phyloP scores from a whole-genome alignment of 1,140 invertebrate species.

The Platyscapa corneri region DNA sequence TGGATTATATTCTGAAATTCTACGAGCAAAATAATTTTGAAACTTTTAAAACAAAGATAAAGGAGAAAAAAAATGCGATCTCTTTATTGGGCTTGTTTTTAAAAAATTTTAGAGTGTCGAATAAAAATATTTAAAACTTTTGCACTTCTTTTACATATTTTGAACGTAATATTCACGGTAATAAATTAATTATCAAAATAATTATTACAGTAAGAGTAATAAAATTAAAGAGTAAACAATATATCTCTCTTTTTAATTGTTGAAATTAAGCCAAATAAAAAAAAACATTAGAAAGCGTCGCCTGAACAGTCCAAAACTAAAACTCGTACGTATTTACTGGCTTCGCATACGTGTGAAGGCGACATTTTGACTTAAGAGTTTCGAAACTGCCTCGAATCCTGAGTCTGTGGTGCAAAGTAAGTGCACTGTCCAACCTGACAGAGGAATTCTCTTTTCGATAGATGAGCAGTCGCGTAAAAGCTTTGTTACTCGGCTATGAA shows the following conservation, averaged over 20 bases:
- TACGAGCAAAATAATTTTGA: not conserved
- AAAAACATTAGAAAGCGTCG: not conserved
- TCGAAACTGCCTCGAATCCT: not conserved
- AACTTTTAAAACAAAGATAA: too few species aligned
- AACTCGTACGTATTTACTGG: not conserved
- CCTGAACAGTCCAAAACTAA: not conserved
- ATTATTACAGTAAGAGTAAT: too few species aligned
- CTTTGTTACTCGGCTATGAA: not conserved
- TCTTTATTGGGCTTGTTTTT: too few species aligned
- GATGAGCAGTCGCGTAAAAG: slow-evolving; percentile 1
- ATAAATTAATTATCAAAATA: too few species aligned
- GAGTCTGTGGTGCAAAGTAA: slow-evolving; percentile 47
- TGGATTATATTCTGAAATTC: not conserved
- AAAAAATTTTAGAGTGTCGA: too few species aligned
- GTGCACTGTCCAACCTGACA: not conserved
- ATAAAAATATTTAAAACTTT: too few species aligned
- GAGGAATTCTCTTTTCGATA: slow-evolving; percentile 28
- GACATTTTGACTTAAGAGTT: slow-evolving; percentile 10
- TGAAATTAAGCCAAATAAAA: not conserved
- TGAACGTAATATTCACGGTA: too few species aligned
- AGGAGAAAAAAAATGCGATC: too few species aligned
- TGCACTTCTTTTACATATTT: too few species aligned
- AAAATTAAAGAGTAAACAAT: too few species aligned
- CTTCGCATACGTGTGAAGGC: not conserved
- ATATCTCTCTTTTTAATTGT: not conserved